Percentiles rank a stretch among this genome's conserved stretches.
Conservation (phyloP, 2,888 invertebrate species). For the Pandemis cinnamomeana region DNA sequence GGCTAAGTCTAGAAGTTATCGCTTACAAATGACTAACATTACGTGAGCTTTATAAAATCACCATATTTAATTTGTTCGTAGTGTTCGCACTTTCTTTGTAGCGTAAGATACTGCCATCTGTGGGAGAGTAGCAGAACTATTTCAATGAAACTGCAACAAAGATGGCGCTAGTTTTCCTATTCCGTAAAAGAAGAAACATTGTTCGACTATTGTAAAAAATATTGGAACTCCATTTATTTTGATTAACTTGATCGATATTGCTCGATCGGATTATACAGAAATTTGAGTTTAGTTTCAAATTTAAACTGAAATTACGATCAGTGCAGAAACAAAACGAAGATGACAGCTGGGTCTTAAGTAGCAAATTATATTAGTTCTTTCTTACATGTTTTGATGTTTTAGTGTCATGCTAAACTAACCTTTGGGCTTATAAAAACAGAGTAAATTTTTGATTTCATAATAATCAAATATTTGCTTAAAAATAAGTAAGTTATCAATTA, state of each 20-base stretch:
- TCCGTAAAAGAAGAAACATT: neutral
- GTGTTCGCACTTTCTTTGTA: too few species aligned
- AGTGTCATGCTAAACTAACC: neutral
- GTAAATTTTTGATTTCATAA: neutral
- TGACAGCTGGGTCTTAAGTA: neutral
- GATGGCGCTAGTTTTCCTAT: neutral
- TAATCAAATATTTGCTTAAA: neutral
- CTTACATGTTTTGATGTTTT: neutral
- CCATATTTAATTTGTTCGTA: too few species aligned
- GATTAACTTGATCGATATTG: neutral
- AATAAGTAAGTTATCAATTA: neutral
- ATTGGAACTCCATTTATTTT: neutral
- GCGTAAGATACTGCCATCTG: conserved; percentile 55
- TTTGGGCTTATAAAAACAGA: neutral
- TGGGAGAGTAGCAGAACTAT: conserved; percentile 57
- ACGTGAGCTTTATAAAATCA: too few species aligned
- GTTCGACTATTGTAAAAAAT: neutral
- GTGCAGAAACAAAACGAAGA: conserved; percentile 1
- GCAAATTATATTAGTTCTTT: neutral
- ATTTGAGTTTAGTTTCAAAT: neutral
- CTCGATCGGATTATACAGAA: too few species aligned
- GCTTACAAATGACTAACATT: too few species aligned
- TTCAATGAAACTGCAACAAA: neutral
- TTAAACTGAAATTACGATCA: neutral
- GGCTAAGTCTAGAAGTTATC: too few species aligned